Conservation (phyloP, 2,888 invertebrate species). For the Lissonota sp. region DNA sequence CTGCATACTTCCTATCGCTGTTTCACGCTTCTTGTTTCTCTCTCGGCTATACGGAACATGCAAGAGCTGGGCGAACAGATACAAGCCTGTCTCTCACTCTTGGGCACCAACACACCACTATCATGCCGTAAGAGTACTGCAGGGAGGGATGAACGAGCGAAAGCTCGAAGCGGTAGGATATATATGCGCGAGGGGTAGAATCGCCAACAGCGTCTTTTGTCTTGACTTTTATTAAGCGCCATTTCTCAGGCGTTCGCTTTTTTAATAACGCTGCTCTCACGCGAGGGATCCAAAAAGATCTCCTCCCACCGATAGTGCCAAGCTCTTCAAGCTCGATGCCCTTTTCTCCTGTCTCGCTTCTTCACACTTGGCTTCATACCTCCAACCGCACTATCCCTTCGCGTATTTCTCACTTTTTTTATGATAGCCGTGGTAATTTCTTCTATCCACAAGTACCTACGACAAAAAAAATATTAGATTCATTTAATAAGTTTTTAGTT, state of each 20-base stretch:
- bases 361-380: background rate
- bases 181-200: constrained; percentile 64
- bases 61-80: constrained; percentile 2
- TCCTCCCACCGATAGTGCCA: constrained; percentile 29
- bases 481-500: too few species aligned
- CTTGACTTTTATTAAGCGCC: constrained; percentile 73
- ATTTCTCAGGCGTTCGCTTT: constrained; percentile 75
- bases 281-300: constrained; percentile 54
- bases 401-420: background rate
- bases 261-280: constrained; percentile 71
- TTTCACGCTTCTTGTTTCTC: constrained; percentile 30
- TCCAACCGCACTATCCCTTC: constrained; percentile 4
- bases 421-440: too few species aligned
- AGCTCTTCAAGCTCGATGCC: constrained; percentile 30
- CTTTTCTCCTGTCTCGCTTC: constrained; percentile 18
- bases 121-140: constrained; percentile 13
- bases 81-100: constrained; percentile 12
- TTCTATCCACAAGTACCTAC: too few species aligned
- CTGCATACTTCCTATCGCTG: constrained; percentile 19
- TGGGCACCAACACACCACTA: background rate
- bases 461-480: too few species aligned
- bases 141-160: constrained; percentile 11
- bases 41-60: background rate
- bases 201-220: constrained; percentile 73
- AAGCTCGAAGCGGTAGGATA: constrained; percentile 6